Evolutionary conservation across 1,140 invertebrate genomes (phyloP), one percentile per base, ranked within the genome.

Genomic region (Akabosia matsudoensis): DNA sequence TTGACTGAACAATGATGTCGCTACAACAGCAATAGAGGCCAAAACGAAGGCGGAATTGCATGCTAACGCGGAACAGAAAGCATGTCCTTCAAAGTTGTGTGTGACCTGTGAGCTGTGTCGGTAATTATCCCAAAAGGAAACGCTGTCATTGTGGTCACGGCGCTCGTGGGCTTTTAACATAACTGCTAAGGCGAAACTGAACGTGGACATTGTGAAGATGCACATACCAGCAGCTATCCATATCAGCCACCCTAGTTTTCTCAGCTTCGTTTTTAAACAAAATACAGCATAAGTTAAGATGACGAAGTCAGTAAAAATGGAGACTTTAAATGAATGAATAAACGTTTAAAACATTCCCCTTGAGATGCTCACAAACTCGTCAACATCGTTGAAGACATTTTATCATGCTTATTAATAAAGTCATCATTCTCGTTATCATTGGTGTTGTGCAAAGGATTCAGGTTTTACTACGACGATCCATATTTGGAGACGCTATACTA

Each of bases 51-150:
- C 70, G 18, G 31, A 72, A 45, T 72, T 72, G 3, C 33, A 72
- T 37, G 70, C 70, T 2, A 72, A 28, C 4, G 37, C 70, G 31
- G 70, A 72, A 51, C 70, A 72, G 24, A 45, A 72, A n/a, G 37
- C 33, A 28, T 72, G 70, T 2, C 70, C 70, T 45, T 72, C 70
- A 34, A 72, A 3, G 28, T 45, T 72, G 45, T 72, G 70, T 37
- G 13, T 72, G 37, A 45, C 31, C 26, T 72, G 16, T 34, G 22
- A 37, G 26, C 33, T 72, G 33, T 14, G 22, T 31, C 61, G 61
- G 45, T 72, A 72, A 45, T 72, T 24, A n/a, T 4, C 16, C 70
- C 70, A 72, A 28, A 72, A 72, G 33, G 24, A 34, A 22, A 51
- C 18, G 37, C 70, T 51, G 2, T n/a, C 22, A 13, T n/a, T 72